Evolutionary conservation across 2,113 vertebrate species (phyloP).

Genomic region (Micronycteris hirsuta): DNA sequence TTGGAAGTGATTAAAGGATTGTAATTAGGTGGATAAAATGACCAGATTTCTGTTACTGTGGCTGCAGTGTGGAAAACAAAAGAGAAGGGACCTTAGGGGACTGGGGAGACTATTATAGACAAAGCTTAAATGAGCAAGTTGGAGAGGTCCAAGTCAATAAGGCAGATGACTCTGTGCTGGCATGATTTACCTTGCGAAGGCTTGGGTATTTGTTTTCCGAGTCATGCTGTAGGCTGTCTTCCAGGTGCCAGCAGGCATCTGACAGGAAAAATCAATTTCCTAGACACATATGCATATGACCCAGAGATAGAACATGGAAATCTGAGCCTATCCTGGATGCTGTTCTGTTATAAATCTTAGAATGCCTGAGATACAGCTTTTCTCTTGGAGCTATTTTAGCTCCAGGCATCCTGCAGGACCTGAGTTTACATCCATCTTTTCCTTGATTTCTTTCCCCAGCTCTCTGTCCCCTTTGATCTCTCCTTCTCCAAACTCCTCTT

Average conservation of each 20-base stretch:
- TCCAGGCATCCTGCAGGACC: neutral
- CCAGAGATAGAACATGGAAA: neutral
- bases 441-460: neutral
- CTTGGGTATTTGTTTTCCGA: neutral
- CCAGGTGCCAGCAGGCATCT: neutral
- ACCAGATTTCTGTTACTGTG: neutral
- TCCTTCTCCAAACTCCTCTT: neutral
- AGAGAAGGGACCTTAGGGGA: no score
- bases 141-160: neutral
- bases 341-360: neutral
- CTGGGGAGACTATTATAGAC: neutral
- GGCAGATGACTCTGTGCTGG: neutral
- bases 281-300: neutral
- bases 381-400: neutral
- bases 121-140: neutral
- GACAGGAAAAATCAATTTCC: conserved; percentile 12
- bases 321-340: neutral
- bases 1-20: neutral
- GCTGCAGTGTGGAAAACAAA: neutral
- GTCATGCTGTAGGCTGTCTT: neutral
- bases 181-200: neutral
- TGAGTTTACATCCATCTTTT: neutral
- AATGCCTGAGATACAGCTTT: neutral
- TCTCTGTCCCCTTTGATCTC: neutral
- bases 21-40: neutral